Conservation (phyloP, 2,113 vertebrate species). For the Globicephala melas region DNA sequence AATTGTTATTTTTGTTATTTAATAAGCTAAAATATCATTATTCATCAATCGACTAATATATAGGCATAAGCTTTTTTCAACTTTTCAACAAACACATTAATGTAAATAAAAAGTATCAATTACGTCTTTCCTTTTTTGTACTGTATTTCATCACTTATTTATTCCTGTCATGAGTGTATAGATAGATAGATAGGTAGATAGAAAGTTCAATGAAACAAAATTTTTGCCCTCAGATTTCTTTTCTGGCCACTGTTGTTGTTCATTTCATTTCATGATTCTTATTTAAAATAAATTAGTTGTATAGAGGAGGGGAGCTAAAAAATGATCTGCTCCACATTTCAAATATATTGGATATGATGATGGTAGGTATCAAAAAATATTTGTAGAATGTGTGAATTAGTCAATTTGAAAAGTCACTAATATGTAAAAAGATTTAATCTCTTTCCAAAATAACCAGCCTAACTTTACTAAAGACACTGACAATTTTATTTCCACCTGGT, state of each 20-base stretch:
- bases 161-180: background rate
- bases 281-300: background rate
- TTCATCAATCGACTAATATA: background rate
- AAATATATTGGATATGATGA: background rate
- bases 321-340: background rate
- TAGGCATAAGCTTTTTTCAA: background rate
- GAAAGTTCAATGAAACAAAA: background rate
- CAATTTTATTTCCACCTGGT: background rate
- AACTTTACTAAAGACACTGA: background rate
- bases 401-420: background rate
- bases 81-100: background rate
- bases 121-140: background rate
- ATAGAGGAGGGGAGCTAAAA: background rate
- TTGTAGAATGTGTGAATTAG: slow-evolving; percentile 6
- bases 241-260: background rate
- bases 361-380: background rate
- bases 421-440: background rate
- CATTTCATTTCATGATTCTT: background rate
- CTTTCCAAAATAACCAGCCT: slow-evolving; percentile 11
- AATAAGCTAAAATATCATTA: background rate
- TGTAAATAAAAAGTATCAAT: background rate
- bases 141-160: background rate
- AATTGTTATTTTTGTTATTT: slow-evolving; percentile 17
- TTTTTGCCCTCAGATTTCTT: background rate
- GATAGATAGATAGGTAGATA: background rate